Evolutionary conservation across 2,113 vertebrate genomes (phyloP), one percentile per base, ranked within the genome.

Genomic region (Psettodes erumei): DNA sequence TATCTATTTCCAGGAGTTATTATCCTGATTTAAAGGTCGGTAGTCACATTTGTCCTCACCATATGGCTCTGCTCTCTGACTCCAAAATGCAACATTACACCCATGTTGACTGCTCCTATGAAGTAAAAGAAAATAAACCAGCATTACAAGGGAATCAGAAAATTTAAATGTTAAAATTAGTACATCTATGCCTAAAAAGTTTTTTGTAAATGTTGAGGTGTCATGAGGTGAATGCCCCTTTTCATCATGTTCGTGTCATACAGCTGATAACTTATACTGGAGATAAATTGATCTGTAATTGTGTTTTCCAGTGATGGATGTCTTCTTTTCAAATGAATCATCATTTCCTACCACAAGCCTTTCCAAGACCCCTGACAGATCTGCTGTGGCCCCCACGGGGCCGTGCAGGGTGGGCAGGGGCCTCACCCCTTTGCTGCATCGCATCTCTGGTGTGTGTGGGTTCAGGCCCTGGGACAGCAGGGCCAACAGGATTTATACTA

Each of bases 401-500:
- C 50, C 28, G 3, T 8, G 42, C 56, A 45, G 51, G 35, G 53
- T 23, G 37, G 59, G 13, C 28, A 9, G 33, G n/a, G 21, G 21
- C 55, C 63, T 27, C 30, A 0, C 16, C 25, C 32, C 28, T 33
- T 73, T 35, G 37, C 38, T 28, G 10, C 37, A 1, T 42, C 15
- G 1, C 16, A 6, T 23, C 38, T 51, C 71, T 63, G 23, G 5
- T 59, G 21, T 37, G 0, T 9, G 21, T 45, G 64, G 66, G 33
- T 59, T 64, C 45, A 71, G 71, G 54, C 54, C 13, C 51, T 37
- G 37, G 45, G 63, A 69, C 51, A 16, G 28, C 61, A 65, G 59
- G 47, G 27, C 63, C 50, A 19, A 6, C 45, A 43, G 16, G 38
- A 42, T n/a, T 28, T 8, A 53, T 4, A 50, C 62, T 32, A 51